Evolutionary conservation across 2,113 vertebrate species (phyloP), one percentile per base, ranked within the genome.

Genomic region (Pelmatolapia mariae): DNA sequence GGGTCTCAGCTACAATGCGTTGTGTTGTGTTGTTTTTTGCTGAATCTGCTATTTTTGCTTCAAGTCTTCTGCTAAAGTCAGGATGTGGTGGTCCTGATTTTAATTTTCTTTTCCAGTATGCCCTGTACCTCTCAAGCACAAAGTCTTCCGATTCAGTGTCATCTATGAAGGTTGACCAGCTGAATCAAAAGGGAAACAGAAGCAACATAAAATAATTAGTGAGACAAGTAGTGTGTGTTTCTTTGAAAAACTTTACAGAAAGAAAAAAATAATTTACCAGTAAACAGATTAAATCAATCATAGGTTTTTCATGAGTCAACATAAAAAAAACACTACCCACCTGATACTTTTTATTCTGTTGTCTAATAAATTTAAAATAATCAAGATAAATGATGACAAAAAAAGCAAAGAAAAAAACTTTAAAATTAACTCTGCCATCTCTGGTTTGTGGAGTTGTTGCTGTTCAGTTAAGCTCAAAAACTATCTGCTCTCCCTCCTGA

Each of bases 1-100:
- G 92, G 2, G 89, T 94, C 78, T 94, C 83, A 8, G 31, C 6
- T 12, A 4, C 13, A 53, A 10, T 53, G 52, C 0, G 52, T 6
- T 53, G 52, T n/a, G 1, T n/a, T 52, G 50, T n/a, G 47, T 50
- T 50, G 36, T 36, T 36, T 36, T 38, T 1, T 10, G 9, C n/a
- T n/a, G n/a, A n/a, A n/a, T n/a, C n/a, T n/a, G n/a, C n/a, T n/a
- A n/a, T n/a, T 38, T 38, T 38, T 10, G 2, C 10, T 10, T 53
- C 50, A n/a, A 53, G 0, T 53, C 50, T 6, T 11, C 52, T 53
- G 0, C 9, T 19, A 53, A 53, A 53, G 1, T 53, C 10, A n/a
- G 52, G 52, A 53, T 53, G 19, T 22, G 19, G 19, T 11, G 52
- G 52, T 22, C 19, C 19, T 22, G 10, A 11, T 22, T 11, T 4